A percentile compares a stretch with the other conserved stretches of the same genome.
Conservation (phyloP, 2,113 vertebrate species). For the Callaeas wilsoni region DNA sequence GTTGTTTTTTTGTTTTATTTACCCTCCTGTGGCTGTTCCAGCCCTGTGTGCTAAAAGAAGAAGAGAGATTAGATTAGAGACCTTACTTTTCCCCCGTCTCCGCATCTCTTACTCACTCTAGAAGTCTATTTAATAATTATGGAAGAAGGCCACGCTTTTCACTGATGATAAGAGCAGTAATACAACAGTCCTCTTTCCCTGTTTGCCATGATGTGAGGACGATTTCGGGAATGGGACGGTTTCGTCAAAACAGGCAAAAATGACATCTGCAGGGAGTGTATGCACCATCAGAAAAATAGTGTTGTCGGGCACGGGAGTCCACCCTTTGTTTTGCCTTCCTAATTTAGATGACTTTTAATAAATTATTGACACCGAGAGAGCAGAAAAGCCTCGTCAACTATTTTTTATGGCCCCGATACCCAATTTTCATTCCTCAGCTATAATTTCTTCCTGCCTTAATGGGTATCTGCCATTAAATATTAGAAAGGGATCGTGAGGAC, state of each 20-base stretch:
- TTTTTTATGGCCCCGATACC: background rate
- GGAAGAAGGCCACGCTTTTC: background rate
- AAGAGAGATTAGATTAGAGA: background rate
- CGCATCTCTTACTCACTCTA: background rate
- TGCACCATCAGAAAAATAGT: background rate
- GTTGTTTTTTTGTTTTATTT: constrained; percentile 37
- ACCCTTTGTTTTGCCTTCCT: background rate
- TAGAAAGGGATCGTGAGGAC: background rate
- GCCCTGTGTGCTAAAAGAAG: background rate
- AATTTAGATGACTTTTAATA: background rate
- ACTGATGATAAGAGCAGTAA: background rate
- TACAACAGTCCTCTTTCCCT: background rate
- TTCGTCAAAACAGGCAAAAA: background rate
- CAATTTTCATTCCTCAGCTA: background rate
- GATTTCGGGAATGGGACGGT: background rate
- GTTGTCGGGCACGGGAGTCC: background rate
- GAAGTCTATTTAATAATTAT: background rate
- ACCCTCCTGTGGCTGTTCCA: constrained; percentile 1
- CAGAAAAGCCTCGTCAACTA: background rate
- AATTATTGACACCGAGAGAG: background rate
- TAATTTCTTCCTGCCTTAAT: background rate
- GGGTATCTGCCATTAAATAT: background rate
- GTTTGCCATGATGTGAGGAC: background rate
- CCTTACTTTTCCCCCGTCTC: background rate
- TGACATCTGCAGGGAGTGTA: background rate